These are phyloP conservation scores for Antheraea yamamai DNA, from an alignment of 2,888 invertebrate species.

Conservation along the genomic window DNA sequence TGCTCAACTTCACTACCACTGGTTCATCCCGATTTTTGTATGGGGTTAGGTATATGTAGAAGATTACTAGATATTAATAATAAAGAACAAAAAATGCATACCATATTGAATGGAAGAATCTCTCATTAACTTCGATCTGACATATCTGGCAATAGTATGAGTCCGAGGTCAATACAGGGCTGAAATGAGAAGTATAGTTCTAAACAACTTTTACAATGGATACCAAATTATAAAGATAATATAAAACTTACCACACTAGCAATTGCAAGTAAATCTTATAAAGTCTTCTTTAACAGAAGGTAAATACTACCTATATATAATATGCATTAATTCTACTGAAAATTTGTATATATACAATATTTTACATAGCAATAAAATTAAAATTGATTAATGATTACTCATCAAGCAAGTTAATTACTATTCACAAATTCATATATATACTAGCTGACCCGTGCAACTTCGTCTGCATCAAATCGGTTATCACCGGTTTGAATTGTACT, in stretches of 20 bases:
- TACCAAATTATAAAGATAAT: neutral
- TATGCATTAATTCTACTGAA: neutral
- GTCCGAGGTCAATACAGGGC: conserved; percentile 83
- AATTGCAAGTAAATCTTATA: neutral
- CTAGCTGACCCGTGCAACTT: too few species aligned
- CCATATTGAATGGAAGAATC: conserved; percentile 92
- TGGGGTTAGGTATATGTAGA: neutral
- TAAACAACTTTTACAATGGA: neutral
- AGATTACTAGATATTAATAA: conserved; percentile 3
- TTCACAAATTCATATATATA: neutral
- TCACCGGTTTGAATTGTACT: too few species aligned
- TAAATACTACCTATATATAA: neutral
- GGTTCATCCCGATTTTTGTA: neutral
- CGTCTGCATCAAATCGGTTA: too few species aligned
- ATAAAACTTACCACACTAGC: neutral
- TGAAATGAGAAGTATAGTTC: conserved; percentile 43
- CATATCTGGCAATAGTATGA: conserved; percentile 92
- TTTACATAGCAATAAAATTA: neutral
- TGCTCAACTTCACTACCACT: neutral
- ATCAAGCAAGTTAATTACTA: neutral
- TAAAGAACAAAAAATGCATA: conserved; percentile 53
- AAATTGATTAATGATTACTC: neutral
- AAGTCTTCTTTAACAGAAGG: neutral
- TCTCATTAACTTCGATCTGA: conserved; percentile 89
- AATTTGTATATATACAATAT: neutral